A percentile compares a stretch with the other conserved stretches of the same genome.
Evolutionary conservation across 2,113 vertebrate genomes (phyloP).

Genomic region (Zosterops lateralis): DNA sequence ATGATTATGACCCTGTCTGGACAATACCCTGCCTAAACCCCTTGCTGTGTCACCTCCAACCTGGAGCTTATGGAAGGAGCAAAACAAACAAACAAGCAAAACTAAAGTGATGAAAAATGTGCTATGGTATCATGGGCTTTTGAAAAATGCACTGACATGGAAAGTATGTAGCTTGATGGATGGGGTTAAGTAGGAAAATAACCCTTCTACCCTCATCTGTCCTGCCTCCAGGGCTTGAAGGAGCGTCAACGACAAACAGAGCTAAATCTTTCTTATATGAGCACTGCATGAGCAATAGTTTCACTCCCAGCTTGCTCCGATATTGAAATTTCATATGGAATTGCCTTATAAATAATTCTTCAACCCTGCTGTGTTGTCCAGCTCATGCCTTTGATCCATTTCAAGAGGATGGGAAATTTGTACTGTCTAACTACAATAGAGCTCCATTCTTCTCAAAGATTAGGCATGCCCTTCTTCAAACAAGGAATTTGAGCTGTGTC

Average conservation of each 20-base stretch:
- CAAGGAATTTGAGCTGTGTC: not conserved
- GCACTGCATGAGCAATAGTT: conserved; percentile 5
- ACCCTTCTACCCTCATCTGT: not conserved
- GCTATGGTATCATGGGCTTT: not conserved
- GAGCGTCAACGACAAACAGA: not conserved
- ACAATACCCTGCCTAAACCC: not conserved
- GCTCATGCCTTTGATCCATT: not conserved
- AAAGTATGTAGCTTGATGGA: not conserved
- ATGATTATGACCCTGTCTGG: not conserved
- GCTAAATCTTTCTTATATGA: conserved; percentile 7
- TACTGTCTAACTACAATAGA: not conserved
- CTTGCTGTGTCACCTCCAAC: not conserved
- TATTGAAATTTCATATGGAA: conserved; percentile 33
- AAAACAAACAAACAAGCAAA: not conserved
- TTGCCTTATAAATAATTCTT: conserved; percentile 50
- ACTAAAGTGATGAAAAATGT: not conserved
- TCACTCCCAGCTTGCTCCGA: not conserved
- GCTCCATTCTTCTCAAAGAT: not conserved
- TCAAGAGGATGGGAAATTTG: not conserved
- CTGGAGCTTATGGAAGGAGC: not conserved
- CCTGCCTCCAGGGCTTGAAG: not conserved
- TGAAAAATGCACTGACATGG: not conserved
- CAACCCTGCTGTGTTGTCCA: not conserved
- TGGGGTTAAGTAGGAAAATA: conserved; percentile 14
- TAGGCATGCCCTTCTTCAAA: not conserved